Evolutionary conservation across 2,888 invertebrate genomes (phyloP).

Genomic region (Aethes cnicana): DNA sequence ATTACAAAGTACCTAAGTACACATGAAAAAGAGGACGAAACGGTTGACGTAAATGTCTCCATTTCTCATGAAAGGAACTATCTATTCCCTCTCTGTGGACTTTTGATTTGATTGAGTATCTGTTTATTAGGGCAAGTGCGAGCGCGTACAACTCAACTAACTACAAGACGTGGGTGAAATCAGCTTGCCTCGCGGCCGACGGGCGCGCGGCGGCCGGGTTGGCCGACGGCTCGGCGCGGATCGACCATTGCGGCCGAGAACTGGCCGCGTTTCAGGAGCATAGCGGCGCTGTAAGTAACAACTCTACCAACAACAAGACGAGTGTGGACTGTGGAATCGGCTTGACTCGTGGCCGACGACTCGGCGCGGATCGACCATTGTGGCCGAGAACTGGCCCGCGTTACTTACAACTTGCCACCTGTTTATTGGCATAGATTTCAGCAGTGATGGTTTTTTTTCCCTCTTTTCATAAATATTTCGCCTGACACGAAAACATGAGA

Average conservation of each 20-base stretch:
- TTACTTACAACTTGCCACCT: too few relatives aligned
- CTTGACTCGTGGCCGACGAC: slow-evolving; percentile 82
- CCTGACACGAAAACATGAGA: too few relatives aligned
- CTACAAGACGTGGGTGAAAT: slow-evolving; percentile 95
- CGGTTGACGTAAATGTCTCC: too few relatives aligned
- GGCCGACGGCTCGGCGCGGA: slow-evolving; percentile 93
- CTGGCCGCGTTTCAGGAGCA: slow-evolving; percentile 95
- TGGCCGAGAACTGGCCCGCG: slow-evolving; percentile 92
- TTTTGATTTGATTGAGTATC: too few relatives aligned
- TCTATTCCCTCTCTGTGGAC: too few relatives aligned
- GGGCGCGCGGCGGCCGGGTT: slow-evolving; percentile 94
- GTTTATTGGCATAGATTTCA: too few relatives aligned
- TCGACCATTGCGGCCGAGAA: slow-evolving; percentile 92
- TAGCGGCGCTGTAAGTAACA: slow-evolving; percentile 86
- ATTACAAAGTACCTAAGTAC: too few relatives aligned
- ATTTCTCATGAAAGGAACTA: too few relatives aligned
- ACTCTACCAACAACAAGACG: not conserved
- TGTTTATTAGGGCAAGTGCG: slow-evolving; percentile 88
- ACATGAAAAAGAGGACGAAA: too few relatives aligned
- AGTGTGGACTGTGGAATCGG: slow-evolving; percentile 5
- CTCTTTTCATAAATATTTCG: too few relatives aligned
- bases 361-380: slow-evolving; percentile 93
- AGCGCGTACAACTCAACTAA: slow-evolving; percentile 91
- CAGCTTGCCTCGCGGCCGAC: slow-evolving; percentile 93
- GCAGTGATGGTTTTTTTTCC: too few relatives aligned